Base-by-base conservation (phyloP, 2,888 invertebrate genomes). In the Drosophila affinis region DNA sequence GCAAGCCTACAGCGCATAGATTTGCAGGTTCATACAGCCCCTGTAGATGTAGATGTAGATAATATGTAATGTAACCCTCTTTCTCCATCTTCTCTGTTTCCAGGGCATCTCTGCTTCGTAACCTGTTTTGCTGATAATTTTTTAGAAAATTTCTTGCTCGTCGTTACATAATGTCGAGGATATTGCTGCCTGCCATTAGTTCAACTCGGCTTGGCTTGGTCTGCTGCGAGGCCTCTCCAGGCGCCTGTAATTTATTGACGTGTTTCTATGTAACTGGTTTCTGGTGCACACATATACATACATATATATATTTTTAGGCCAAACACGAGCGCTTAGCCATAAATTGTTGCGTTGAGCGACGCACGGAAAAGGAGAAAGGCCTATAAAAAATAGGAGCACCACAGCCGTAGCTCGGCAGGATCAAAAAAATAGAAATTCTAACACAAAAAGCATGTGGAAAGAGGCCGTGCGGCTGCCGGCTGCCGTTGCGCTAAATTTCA, bases 271-370 rank as follows among this genome's bases (percentile, higher is more conserved):
- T 72, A 86, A 62, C 71, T 46, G 78, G 70, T 73, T 77, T 82
- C 21, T 21, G 21, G 21, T 62, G 29, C 18, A 21, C 2, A 21
- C 18, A 21, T 21, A 21, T 21, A 21, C 21, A 21, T 21, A 21
- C 21, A 18, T 18, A 70, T 60, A 70, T 62, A 68, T 21, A 77
- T 75, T 77, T 87, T 79, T 71, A 79, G 81, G 81, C 79, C 75
- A 87, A 65, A 75, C 82, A 77, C 77, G 81, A 75, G 72, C 84
- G 84, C 81, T 87, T 84, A 79, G 81, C 79, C 82, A 82, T 82
- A 87, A 82, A 87, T 82, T 82, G 87, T 72, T 77, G 81, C 73
- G 74, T 59, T 75, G 52, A 63, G 57, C 74, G 57, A 74, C 75
- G 75, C 62, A 74, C 60, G 53, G 56, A 62, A 69, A 62, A 48